phyloP scores from a whole-genome alignment of 2,113 vertebrate species.

The Procavia capensis region DNA sequence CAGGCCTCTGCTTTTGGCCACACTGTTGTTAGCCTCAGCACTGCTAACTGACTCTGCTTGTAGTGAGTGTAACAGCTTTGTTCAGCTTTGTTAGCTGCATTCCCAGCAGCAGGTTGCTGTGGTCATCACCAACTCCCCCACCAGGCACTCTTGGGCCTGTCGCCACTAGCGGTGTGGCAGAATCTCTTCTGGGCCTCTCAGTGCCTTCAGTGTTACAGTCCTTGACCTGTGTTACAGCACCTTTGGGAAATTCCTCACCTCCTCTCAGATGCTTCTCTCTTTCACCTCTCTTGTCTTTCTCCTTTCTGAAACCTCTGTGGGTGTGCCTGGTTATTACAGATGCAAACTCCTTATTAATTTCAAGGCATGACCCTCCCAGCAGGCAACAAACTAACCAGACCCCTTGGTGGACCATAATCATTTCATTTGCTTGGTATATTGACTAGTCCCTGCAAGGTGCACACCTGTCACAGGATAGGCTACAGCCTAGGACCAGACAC shows the following conservation, averaged over 20 bases:
- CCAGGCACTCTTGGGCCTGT: background rate
- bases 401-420: background rate
- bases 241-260: background rate
- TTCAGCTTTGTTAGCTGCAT: background rate
- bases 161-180: background rate
- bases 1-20: background rate
- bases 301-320: background rate
- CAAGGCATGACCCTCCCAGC: background rate
- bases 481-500: background rate
- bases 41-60: background rate
- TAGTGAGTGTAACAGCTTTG: background rate
- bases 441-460: no score
- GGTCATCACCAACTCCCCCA: background rate
- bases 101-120: background rate
- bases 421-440: no score
- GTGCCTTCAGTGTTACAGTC: no score
- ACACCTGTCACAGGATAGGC: no score
- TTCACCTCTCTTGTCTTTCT: background rate
- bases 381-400: background rate
- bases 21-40: background rate
- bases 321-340: background rate
- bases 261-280: background rate
- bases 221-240: background rate
- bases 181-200: background rate
- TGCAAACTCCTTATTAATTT: background rate